Evolutionary conservation across 2,113 vertebrate species (phyloP).

Genomic region (Fukomys damarensis): DNA sequence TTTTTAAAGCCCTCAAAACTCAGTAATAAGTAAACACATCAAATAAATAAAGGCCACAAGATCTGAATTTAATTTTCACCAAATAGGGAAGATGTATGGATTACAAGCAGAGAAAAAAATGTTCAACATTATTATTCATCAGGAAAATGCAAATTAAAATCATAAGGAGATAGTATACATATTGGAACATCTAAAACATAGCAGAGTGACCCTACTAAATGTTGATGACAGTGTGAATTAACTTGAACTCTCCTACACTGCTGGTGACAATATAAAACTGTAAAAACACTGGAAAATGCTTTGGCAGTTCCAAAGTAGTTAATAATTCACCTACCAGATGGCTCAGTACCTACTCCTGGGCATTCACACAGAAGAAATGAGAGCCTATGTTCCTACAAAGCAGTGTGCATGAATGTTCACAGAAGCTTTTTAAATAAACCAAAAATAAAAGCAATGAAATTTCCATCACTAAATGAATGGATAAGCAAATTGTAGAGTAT

Average conservation of each 20-base stretch:
- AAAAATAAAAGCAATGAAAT: background rate
- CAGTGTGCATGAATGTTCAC: background rate
- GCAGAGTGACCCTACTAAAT: background rate
- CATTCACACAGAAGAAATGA: background rate
- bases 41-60: background rate
- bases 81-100: background rate
- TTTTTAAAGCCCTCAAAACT: background rate
- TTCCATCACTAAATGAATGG: background rate
- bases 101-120: background rate
- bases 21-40: background rate
- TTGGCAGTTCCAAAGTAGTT: background rate
- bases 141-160: constrained; percentile 9
- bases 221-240: background rate
- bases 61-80: background rate
- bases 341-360: background rate
- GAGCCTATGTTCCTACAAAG: background rate
- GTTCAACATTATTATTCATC: background rate
- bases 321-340: background rate
- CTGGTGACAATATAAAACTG: background rate
- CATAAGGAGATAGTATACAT: background rate
- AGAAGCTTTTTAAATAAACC: background rate
- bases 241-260: background rate
- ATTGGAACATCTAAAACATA: background rate
- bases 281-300: background rate
- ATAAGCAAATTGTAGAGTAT: background rate